Percentiles rank a stretch among this genome's conserved stretches.
These are phyloP conservation scores for Brachystomella parvula DNA, from an alignment of 1,140 invertebrate genomes.

Conservation along the genomic window DNA sequence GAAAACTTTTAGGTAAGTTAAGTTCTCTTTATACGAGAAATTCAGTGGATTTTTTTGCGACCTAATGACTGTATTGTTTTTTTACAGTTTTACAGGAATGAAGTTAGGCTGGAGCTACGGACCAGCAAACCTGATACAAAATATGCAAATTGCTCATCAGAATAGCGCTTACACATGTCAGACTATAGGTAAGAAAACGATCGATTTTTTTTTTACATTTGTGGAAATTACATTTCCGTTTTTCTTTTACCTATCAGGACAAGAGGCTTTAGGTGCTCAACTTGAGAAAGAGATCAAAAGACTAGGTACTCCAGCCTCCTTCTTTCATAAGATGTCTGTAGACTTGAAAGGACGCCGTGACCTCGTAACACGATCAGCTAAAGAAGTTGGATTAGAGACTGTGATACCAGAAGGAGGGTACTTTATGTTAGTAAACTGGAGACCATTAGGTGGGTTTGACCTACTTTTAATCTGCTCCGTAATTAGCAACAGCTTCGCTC, in stretches of 20 bases:
- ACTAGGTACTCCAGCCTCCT: slow-evolving; percentile 31
- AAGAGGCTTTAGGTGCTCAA: slow-evolving; percentile 27
- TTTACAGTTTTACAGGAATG: slow-evolving; percentile 89
- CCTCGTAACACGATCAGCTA: slow-evolving; percentile 14
- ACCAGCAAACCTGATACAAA: slow-evolving; percentile 65
- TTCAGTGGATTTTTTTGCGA: too few species aligned
- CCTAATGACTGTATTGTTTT: neutral
- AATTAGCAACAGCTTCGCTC: neutral
- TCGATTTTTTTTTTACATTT: slow-evolving; percentile 51
- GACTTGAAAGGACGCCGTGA: slow-evolving; percentile 35
- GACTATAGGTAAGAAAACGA: slow-evolving; percentile 55
- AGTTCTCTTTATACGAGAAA: too few species aligned
- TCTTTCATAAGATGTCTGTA: slow-evolving; percentile 32
- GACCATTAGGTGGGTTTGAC: slow-evolving; percentile 53
- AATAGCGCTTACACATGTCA: slow-evolving; percentile 85
- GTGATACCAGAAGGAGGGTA: slow-evolving; percentile 69
- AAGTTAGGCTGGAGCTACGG: slow-evolving; percentile 96
- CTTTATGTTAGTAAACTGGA: slow-evolving; percentile 93
- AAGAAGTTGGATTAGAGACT: slow-evolving; percentile 25
- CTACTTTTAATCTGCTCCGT: slow-evolving; percentile 2
- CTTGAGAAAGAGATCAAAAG: slow-evolving; percentile 31
- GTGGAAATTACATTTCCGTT: slow-evolving; percentile 93
- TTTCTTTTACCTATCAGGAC: slow-evolving; percentile 63
- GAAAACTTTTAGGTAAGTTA: slow-evolving; percentile 62
- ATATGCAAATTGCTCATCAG: slow-evolving; percentile 83